Conservation (phyloP, 2,797 vertebrate species). For the Sarcophilus harrisii region DNA sequence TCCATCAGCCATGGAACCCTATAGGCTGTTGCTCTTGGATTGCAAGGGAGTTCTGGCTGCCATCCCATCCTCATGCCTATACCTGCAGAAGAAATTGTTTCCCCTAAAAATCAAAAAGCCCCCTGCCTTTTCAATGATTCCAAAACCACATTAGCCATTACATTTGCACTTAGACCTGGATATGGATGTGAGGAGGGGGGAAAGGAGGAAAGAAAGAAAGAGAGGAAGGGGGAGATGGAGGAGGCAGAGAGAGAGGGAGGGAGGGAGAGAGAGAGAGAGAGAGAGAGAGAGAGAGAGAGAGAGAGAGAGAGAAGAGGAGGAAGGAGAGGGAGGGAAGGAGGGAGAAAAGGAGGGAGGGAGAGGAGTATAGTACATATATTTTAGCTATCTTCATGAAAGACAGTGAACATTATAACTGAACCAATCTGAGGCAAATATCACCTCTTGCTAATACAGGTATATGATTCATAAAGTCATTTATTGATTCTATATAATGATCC, state of each 20-base stretch:
- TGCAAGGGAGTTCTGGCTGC: not conserved
- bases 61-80: not conserved
- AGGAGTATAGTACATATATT: not conserved
- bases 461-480: not conserved
- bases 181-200: not conserved
- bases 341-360: no score
- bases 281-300: no score
- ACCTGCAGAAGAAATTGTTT: conserved; percentile 32
- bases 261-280: no score
- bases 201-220: no score
- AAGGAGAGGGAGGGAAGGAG: no score
- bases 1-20: not conserved
- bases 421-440: not conserved
- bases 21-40: not conserved
- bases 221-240: no score
- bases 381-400: not conserved
- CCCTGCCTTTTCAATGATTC: conserved; percentile 16
- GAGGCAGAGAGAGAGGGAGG: no score
- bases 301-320: no score
- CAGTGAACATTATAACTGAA: not conserved
- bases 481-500: not conserved
- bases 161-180: not conserved
- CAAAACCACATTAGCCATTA: conserved; percentile 6
- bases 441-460: not conserved
- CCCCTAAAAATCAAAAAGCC: conserved; percentile 22